These are phyloP conservation scores for Lagorchestes hirsutus DNA, from an alignment of 2,797 vertebrate genomes.

Conservation along the genomic window DNA sequence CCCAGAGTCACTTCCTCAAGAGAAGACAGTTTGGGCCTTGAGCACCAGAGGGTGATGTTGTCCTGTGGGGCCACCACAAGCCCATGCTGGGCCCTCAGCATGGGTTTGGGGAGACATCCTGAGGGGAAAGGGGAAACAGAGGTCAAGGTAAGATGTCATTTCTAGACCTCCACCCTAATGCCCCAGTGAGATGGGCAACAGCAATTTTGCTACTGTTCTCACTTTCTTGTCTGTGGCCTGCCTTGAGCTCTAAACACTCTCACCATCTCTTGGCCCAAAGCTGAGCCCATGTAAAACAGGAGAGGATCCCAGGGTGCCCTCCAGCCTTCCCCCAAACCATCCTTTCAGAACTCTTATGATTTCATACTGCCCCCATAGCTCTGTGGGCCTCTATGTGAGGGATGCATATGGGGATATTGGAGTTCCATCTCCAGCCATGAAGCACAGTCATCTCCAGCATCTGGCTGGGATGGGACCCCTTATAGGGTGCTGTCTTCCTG, in stretches of 20 bases:
- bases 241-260: too few relatives aligned
- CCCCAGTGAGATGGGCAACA: neutral
- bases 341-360: too few relatives aligned
- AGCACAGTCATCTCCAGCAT: neutral
- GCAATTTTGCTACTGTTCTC: neutral
- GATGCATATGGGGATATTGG: neutral
- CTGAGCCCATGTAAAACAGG: too few relatives aligned
- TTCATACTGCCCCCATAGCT: neutral
- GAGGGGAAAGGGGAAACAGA: too few relatives aligned
- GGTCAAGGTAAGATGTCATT: neutral
- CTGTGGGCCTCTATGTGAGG: neutral
- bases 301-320: too few relatives aligned
- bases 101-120: neutral
- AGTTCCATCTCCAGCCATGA: neutral
- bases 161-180: neutral
- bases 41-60: neutral
- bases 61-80: neutral
- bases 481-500: neutral
- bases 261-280: too few relatives aligned
- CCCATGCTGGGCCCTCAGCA: neutral
- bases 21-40: neutral
- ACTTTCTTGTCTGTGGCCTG: too few relatives aligned
- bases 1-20: neutral
- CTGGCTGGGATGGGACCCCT: neutral
- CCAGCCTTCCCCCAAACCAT: too few relatives aligned